These are phyloP conservation scores for Chunga burmeisteri DNA, from an alignment of 2,113 vertebrate genomes.

Conservation along the genomic window DNA sequence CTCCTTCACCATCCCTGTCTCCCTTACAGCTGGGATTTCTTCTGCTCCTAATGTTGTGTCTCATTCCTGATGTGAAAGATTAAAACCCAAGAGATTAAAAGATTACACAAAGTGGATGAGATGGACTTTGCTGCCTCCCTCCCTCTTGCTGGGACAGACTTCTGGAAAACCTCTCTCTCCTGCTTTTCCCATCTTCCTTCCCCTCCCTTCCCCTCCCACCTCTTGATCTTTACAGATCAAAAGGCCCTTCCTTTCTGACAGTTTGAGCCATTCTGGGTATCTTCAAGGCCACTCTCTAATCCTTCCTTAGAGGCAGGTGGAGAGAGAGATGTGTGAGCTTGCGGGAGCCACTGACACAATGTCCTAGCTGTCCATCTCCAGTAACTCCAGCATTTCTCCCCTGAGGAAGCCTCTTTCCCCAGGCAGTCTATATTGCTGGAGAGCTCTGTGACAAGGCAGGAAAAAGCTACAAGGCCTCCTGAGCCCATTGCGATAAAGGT, in stretches of 20 bases:
- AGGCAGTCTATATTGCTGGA: neutral
- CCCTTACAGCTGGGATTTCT: neutral
- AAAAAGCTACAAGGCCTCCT: neutral
- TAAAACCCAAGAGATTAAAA: slow-evolving; percentile 73
- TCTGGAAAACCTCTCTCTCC: neutral
- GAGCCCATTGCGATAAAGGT: neutral
- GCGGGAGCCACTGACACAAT: neutral
- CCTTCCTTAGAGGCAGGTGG: neutral
- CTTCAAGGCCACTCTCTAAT: neutral
- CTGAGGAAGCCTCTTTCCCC: neutral
- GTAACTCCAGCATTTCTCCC: neutral
- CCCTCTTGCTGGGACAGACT: slow-evolving; percentile 2
- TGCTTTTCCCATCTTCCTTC: neutral
- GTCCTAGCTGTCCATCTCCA: neutral
- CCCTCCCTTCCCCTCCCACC: neutral
- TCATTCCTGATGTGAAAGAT: slow-evolving; percentile 57
- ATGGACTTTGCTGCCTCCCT: slow-evolving; percentile 31
- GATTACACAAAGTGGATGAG: slow-evolving; percentile 61
- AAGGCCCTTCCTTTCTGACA: neutral
- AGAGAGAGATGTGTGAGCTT: neutral
- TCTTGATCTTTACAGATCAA: slow-evolving; percentile 40
- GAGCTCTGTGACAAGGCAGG: neutral
- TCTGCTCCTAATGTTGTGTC: neutral
- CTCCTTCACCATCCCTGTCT: neutral
- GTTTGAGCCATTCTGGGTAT: neutral